Evolutionary conservation across 2,113 vertebrate species (phyloP), one percentile per base, ranked within the genome.

Genomic region (Osmerus eperlanus): DNA sequence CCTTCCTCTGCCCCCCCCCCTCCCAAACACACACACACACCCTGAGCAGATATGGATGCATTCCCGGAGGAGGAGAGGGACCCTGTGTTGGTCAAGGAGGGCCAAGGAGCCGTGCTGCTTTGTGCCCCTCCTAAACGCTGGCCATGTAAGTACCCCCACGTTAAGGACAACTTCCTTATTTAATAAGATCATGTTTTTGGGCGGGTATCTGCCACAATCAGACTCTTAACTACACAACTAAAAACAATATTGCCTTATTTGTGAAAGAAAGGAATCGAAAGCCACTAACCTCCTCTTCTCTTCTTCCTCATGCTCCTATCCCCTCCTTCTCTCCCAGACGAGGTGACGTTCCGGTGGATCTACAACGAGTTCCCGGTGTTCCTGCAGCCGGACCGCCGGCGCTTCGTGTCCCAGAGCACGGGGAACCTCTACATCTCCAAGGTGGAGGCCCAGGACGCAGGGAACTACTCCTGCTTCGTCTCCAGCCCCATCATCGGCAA

Each of bases 381-480:
- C 86, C 95, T 99, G 83, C 83, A 90, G 73, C 92, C 94, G 68
- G 96, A 97, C 80, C 93, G 92, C 58, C 93, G 97, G 2, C 91
- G 95, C 29, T 99, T 98, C 84, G 96, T 99, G 68, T 98, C 96
- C 29, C 97, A 99, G 90, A 94, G 88, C 0, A 97, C 95, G 0
- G 97, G 97, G 55, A 98, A 99, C 87, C 92, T 99, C 60, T 99
- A 99, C 89, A 98, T 99, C 69, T 92, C 97, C 25, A 97, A 97
- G 78, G 96, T 98, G 14, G 96, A 98, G 83, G 89, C 92, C 65
- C 94, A 94, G 12, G 97, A 99, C 74, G 93, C 90, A 25, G 97
- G 97, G 74, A 99, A 99, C 91, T 99, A 99, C 75, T 99, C 97
- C 0, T 99, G 97, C 80, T 98, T 97, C 66, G 96, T 97, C 28